Evolutionary conservation across 1,140 invertebrate species (phyloP).

Genomic region (Drosophila ogumai): DNA sequence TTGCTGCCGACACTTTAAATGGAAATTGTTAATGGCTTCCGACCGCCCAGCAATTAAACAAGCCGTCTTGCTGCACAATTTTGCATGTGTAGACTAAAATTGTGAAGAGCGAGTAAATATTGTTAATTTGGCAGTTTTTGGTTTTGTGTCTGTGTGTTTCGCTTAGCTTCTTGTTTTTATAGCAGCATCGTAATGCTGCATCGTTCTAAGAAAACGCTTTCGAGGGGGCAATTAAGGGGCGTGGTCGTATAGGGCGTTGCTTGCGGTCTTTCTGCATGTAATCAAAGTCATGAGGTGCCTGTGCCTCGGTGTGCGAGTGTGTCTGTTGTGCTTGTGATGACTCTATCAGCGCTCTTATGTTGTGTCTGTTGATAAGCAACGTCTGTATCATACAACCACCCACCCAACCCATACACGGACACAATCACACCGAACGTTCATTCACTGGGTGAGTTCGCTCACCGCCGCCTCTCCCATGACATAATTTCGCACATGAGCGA

Average conservation of each 20-base stretch:
- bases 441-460: conserved; percentile 21
- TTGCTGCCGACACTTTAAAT: background rate
- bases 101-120: conserved; percentile 17
- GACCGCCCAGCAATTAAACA: conserved; percentile 5
- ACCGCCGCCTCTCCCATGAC: conserved; percentile 41
- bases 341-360: conserved; percentile 50
- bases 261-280: conserved; percentile 20
- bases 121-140: conserved; percentile 17
- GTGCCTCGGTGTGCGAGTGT: conserved; percentile 3
- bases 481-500: conserved; percentile 69
- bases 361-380: conserved; percentile 58
- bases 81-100: conserved; percentile 14
- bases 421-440: conserved; percentile 6
- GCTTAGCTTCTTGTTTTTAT: conserved; percentile 8
- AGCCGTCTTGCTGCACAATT: background rate
- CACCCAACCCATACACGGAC: conserved; percentile 4
- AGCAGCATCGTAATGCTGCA: background rate
- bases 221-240: conserved; percentile 10
- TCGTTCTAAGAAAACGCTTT: conserved; percentile 35
- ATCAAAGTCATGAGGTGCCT: conserved; percentile 63
- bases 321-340: conserved; percentile 31
- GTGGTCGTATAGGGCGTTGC: conserved; percentile 15
- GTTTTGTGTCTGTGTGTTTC: background rate
- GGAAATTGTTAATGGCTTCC: conserved; percentile 6
- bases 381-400: conserved; percentile 14